Conservation (phyloP, 2,113 vertebrate species). For the Ptilonorhynchus violaceus region DNA sequence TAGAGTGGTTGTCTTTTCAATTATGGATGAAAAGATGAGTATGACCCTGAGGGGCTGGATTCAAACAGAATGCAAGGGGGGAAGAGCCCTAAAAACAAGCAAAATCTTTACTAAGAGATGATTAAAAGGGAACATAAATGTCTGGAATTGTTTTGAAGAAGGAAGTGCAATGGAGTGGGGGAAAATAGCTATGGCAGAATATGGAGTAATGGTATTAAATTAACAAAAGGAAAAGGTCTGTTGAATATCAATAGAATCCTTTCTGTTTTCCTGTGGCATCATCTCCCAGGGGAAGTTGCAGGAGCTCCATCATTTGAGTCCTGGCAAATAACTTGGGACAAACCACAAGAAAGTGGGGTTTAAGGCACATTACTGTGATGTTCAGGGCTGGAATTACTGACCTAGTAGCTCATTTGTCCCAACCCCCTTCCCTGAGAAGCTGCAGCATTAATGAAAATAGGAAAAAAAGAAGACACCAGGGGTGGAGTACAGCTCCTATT, state of each 20-base stretch:
- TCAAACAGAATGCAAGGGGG: slow-evolving; percentile 10
- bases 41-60: slow-evolving; percentile 37
- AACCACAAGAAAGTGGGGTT: background rate
- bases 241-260: slow-evolving; percentile 11
- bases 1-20: slow-evolving; percentile 66
- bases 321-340: background rate
- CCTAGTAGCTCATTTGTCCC: background rate
- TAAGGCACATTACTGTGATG: background rate
- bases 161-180: background rate
- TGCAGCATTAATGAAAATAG: background rate
- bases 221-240: slow-evolving; percentile 34
- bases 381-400: background rate
- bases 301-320: background rate
- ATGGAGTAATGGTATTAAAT: slow-evolving; percentile 19
- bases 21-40: slow-evolving; percentile 67
- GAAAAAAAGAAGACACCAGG: rapidly evolving
- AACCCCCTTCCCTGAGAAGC: background rate
- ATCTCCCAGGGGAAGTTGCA: background rate
- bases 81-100: slow-evolving; percentile 45
- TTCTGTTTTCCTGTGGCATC: slow-evolving; percentile 31
- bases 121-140: slow-evolving; percentile 48
- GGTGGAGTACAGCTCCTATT: background rate
- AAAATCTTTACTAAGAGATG: slow-evolving; percentile 43
- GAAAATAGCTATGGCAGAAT: background rate
- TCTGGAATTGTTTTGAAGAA: slow-evolving; percentile 35